A percentile compares a stretch with the other conserved stretches of the same genome.
Evolutionary conservation across 2,797 vertebrate species (phyloP).

Genomic region (Lepilemur septentrionalis): DNA sequence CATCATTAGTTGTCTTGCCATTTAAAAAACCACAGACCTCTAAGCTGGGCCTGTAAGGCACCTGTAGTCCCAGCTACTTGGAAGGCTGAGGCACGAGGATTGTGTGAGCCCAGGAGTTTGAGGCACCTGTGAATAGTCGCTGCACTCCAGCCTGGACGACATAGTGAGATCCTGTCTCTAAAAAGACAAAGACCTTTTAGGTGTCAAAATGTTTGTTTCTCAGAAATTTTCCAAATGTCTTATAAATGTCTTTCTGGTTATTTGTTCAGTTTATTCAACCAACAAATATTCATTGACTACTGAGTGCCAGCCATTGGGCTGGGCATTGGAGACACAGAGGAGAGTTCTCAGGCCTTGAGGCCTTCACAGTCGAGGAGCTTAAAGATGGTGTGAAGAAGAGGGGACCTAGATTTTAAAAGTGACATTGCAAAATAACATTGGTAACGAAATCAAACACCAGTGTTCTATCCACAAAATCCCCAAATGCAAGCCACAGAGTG

Average conservation of each 20-base stretch:
- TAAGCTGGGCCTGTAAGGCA: neutral
- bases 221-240: neutral
- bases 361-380: neutral
- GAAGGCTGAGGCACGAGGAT: neutral
- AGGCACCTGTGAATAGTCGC: neutral
- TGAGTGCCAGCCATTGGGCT: neutral
- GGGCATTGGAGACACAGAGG: too few relatives aligned
- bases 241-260: neutral
- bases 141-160: neutral
- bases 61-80: neutral
- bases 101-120: neutral
- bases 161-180: neutral
- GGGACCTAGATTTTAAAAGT: neutral
- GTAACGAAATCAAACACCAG: neutral
- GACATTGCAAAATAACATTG: neutral
- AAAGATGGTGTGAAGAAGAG: neutral
- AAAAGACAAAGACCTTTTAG: neutral
- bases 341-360: neutral
- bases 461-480: neutral
- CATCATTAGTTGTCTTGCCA: neutral
- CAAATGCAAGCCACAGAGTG: neutral
- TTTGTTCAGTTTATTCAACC: neutral
- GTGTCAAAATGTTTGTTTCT: neutral
- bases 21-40: neutral
- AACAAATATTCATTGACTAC: neutral